Evolutionary conservation across 2,888 invertebrate genomes (phyloP).

Genomic region (Muschampia plurimacula): DNA sequence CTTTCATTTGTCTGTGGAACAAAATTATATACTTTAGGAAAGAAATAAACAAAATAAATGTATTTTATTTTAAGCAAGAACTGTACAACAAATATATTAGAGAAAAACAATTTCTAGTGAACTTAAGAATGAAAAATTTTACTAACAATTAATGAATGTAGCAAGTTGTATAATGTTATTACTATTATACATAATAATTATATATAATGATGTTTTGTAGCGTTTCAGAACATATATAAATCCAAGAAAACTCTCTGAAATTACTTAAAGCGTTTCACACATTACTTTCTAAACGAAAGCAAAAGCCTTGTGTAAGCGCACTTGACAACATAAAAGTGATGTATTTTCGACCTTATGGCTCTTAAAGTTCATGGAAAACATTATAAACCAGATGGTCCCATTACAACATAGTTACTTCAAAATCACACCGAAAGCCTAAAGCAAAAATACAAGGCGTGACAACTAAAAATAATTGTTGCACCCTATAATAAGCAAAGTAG

Average conservation of each 20-base stretch:
- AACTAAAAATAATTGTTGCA: background rate
- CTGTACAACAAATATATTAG: constrained; percentile 5
- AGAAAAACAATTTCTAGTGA: background rate
- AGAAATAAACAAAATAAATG: constrained; percentile 14
- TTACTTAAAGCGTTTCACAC: constrained; percentile 18
- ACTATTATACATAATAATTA: background rate
- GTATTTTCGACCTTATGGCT: constrained; percentile 9
- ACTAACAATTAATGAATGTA: background rate
- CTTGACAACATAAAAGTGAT: constrained; percentile 19
- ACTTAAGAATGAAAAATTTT: constrained; percentile 1
- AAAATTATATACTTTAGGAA: constrained; percentile 15
- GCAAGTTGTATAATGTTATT: background rate
- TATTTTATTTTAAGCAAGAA: constrained; percentile 8
- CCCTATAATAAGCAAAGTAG: background rate
- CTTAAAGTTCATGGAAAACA: constrained; percentile 13
- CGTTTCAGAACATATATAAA: constrained; percentile 2
- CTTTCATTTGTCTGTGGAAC: constrained; percentile 22
- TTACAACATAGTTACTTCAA: constrained; percentile 17
- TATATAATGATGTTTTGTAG: background rate
- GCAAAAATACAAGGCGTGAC: constrained; percentile 10
- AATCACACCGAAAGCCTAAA: constrained; percentile 27
- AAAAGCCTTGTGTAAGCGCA: constrained; percentile 4
- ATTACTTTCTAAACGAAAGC: constrained; percentile 17
- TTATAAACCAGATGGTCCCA: constrained; percentile 30
- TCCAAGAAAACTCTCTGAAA: constrained; percentile 9